These are phyloP conservation scores for Tyria jacobaeae DNA, from an alignment of 2,888 invertebrate species.

Conservation along the genomic window DNA sequence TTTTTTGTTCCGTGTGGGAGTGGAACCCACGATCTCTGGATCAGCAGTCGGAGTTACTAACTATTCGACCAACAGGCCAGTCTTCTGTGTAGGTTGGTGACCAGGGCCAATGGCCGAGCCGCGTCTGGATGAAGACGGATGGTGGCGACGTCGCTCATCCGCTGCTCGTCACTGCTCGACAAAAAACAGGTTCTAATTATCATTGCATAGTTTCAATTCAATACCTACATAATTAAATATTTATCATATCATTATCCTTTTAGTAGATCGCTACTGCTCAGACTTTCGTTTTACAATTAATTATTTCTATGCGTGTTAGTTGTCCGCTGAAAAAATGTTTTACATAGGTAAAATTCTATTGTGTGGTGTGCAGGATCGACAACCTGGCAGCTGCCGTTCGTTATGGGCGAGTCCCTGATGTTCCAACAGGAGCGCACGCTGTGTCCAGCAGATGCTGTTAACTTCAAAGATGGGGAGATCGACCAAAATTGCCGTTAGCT, in stretches of 20 bases:
- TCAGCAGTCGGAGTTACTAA: too few relatives aligned
- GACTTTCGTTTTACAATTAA: too few relatives aligned
- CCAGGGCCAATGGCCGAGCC: slow-evolving; percentile 60
- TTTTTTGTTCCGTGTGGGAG: too few relatives aligned
- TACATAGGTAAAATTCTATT: neutral
- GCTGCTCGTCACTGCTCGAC: slow-evolving; percentile 73
- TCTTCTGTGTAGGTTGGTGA: slow-evolving; percentile 29
- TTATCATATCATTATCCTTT: too few relatives aligned
- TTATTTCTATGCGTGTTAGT: too few relatives aligned
- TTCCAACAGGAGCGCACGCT: slow-evolving; percentile 73
- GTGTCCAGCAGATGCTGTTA: slow-evolving; percentile 65
- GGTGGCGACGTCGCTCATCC: slow-evolving; percentile 71
- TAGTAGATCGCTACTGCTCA: too few relatives aligned
- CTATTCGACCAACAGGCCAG: too few relatives aligned
- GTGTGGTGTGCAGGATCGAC: slow-evolving; percentile 64
- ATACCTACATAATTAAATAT: too few relatives aligned
- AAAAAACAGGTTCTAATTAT: slow-evolving; percentile 68
- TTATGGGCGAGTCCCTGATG: slow-evolving; percentile 50
- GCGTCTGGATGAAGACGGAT: slow-evolving; percentile 61
- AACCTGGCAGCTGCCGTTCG: slow-evolving; percentile 80
- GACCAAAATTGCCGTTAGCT: slow-evolving; percentile 58
- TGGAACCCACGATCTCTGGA: too few relatives aligned
- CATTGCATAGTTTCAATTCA: too few relatives aligned
- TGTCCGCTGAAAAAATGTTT: neutral
- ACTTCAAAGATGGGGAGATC: slow-evolving; percentile 21